phyloP scores from a whole-genome alignment of 2,113 vertebrate genomes.

The human region DNA sequence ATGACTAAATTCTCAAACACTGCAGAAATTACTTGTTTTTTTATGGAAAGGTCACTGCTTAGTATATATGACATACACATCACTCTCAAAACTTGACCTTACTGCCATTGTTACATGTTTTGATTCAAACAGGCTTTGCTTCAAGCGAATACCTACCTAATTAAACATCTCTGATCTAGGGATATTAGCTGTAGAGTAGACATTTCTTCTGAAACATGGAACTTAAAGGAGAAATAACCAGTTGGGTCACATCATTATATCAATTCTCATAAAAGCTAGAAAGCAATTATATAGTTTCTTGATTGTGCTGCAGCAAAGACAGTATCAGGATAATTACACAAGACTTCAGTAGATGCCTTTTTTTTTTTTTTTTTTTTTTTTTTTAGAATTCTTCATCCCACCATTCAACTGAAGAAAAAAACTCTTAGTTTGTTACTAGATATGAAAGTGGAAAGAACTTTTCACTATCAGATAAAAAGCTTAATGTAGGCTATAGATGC shows the following conservation, averaged over 20 bases:
- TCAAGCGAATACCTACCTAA: neutral
- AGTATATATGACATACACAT: neutral
- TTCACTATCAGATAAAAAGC: conserved; percentile 50
- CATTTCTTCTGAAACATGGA: neutral
- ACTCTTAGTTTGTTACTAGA: neutral
- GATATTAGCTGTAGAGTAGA: neutral
- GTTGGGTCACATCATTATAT: neutral
- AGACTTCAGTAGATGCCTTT: neutral
- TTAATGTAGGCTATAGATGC: conserved; percentile 2
- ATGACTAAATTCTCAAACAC: conserved; percentile 24
- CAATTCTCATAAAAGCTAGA: neutral
- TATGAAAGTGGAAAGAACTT: conserved; percentile 45
- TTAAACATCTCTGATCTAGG: neutral
- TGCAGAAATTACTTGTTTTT: neutral
- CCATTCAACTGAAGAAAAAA: conserved; percentile 29
- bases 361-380: neutral
- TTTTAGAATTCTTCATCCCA: neutral
- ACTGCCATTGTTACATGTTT: neutral
- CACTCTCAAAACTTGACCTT: neutral
- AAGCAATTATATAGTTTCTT: neutral
- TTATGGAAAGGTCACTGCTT: conserved; percentile 4
- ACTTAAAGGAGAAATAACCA: neutral
- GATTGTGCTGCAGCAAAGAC: neutral
- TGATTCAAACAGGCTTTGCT: neutral
- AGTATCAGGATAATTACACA: neutral